Percentiles rank a stretch among this genome's conserved stretches.
These are phyloP conservation scores for Colinus virginianus DNA, from an alignment of 2,113 vertebrate genomes.

Conservation along the genomic window DNA sequence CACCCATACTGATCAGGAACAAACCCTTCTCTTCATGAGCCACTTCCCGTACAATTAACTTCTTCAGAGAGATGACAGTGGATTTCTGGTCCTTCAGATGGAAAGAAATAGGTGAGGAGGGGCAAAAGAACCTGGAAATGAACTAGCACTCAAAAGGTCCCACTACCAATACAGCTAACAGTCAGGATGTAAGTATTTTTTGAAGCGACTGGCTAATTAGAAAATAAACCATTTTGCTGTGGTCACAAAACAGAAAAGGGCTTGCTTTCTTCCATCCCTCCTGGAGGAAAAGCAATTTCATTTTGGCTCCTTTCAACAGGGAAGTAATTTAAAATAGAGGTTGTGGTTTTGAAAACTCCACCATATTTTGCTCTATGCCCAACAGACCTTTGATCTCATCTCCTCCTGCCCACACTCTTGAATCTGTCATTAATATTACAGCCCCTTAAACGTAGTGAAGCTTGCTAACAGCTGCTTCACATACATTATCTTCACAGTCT, in stretches of 20 bases:
- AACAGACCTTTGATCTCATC: constrained; percentile 1
- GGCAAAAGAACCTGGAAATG: not conserved
- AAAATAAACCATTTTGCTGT: not conserved
- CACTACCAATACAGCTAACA: not conserved
- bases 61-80: constrained; percentile 96
- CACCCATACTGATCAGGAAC: constrained; percentile 93
- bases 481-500: not conserved
- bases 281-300: not conserved
- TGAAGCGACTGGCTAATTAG: not conserved
- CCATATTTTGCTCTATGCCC: not conserved
- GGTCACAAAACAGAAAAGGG: not conserved
- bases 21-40: constrained; percentile 97
- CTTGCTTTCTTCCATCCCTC: not conserved
- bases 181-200: not conserved
- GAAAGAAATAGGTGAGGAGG: not conserved
- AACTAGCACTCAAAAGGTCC: not conserved
- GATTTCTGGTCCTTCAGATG: constrained; percentile 90
- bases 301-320: not conserved
- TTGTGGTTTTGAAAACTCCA: not conserved
- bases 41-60: constrained; percentile 95
- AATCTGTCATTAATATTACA: not conserved
- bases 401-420: not conserved
- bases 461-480: not conserved
- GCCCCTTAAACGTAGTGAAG: not conserved
- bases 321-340: not conserved